Evolutionary conservation across 2,888 invertebrate genomes (phyloP), one percentile per base, ranked within the genome.

Genomic region (Agrochola lychnidis): DNA sequence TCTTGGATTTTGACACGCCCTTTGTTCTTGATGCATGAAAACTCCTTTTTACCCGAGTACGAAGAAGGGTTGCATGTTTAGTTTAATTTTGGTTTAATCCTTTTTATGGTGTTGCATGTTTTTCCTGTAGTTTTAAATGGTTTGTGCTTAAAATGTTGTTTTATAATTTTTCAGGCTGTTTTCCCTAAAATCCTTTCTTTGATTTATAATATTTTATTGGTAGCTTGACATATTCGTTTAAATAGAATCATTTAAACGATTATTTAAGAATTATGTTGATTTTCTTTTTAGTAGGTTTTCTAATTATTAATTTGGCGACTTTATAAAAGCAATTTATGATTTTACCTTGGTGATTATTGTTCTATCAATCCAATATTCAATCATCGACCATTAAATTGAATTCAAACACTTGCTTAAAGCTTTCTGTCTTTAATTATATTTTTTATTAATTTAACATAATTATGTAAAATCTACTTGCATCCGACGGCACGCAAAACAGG

Each of bases 1-100:
- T 90, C 75, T 91, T 91, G 88, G 70, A 85, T 86, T 77, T 81
- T 77, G 79, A 82, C 78, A 80, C 73, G 63, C 75, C 79, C 83
- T 89, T 84, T 82, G 67, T 83, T 81, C 72, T 66, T n/a, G 3
- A 14, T 57, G 79, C 77, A 82, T 82, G 82, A 53, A 40, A 53
- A 36, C 30, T 48, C 57, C 4, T 36, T 77, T 71, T 69, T 69
- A 51, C 42, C 30, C 12, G 30, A 57, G 7, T 69, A 4, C 1
- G 10, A n/a, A 22, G 16, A 51, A 22, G 51, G n/a, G 48, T 48
- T 66, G 83, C 76, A 71, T 78, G 79, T 42, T 57, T n/a, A n/a
- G n/a, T n/a, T 76, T 62, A 64, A 63, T 30, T 64, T 69, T 68
- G 16, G 53, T 81, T 69, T 48, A 12, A n/a, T 62, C 6, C 9